Conservation (phyloP, 1,140 invertebrate species). For the Conopomorpha cramerella region DNA sequence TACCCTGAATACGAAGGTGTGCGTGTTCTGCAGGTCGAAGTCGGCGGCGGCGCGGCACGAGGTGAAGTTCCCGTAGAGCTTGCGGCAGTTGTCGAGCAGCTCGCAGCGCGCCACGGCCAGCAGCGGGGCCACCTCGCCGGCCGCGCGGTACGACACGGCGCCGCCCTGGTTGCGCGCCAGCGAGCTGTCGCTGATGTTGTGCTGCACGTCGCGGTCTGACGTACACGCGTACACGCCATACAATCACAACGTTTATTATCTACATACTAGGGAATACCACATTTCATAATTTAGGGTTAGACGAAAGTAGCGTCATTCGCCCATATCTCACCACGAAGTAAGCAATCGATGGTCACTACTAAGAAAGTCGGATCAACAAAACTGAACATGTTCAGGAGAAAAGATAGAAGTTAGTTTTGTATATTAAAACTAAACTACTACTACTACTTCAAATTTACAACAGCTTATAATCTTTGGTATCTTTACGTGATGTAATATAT, state of each 20-base stretch:
- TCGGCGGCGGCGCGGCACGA: constrained; percentile 81
- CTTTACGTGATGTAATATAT: no score
- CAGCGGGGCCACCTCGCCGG: constrained; percentile 94
- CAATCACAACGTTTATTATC: no score
- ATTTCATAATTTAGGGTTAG: no score
- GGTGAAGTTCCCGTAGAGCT: constrained; percentile 94
- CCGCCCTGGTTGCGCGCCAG: constrained; percentile 87
- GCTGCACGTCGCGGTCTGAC: constrained; percentile 89
- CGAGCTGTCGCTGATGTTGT: constrained; percentile 87
- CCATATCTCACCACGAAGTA: no score
- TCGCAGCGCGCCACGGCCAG: constrained; percentile 88
- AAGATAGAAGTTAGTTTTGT: no score
- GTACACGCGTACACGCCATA: no score
- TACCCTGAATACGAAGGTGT: constrained; percentile 84
- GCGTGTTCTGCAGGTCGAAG: constrained; percentile 93
- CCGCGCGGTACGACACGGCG: constrained; percentile 84
- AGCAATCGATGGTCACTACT: neutral
- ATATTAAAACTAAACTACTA: no score
- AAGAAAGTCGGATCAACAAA: no score
- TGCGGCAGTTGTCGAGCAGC: constrained; percentile 85
- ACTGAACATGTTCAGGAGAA: no score
- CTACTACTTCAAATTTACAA: neutral
- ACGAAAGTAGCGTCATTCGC: no score
- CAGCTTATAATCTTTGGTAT: no score
- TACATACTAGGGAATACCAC: no score